Conservation (phyloP, 2,888 invertebrate species). For the Abscondita cerata region DNA sequence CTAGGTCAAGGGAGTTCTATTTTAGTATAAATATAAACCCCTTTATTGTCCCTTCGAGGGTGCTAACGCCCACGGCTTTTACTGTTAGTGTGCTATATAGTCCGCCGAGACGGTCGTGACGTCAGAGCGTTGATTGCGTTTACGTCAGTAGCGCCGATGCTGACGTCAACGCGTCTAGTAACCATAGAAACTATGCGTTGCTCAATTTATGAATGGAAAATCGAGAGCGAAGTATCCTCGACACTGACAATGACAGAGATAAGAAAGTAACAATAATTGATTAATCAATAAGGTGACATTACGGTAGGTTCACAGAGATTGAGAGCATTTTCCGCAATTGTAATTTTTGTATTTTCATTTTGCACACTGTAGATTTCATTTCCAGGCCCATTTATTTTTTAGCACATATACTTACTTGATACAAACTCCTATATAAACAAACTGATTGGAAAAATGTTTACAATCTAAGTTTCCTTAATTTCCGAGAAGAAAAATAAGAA, state of each 20-base stretch:
- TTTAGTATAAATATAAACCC: conserved; percentile 38
- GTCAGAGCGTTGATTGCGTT: conserved; percentile 43
- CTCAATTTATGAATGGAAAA: conserved; percentile 47
- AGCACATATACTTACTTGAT: too few species aligned
- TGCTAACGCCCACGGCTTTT: conserved; percentile 42
- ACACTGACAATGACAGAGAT: conserved; percentile 42
- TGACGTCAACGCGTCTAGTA: conserved; percentile 47
- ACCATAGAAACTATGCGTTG: conserved; percentile 39
- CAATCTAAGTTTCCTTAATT: too few species aligned
- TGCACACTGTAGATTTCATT: too few species aligned
- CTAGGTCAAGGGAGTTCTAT: conserved; percentile 44
- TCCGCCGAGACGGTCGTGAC: conserved; percentile 50
- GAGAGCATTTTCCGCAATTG: too few species aligned
- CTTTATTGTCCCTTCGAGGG: conserved; percentile 29
- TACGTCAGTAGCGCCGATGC: conserved; percentile 42
- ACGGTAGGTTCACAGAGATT: neutral
- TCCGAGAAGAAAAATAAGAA: too few species aligned
- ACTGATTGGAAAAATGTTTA: too few species aligned
- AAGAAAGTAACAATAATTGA: conserved; percentile 41
- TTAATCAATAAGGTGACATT: conserved; percentile 19
- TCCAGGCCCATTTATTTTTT: too few species aligned
- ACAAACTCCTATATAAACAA: too few species aligned
- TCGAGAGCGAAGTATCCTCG: conserved; percentile 41
- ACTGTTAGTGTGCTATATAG: conserved; percentile 40
- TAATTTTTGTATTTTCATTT: too few species aligned